These are phyloP conservation scores for Thecophora atra DNA, from an alignment of 2,888 invertebrate species.

Conservation along the genomic window DNA sequence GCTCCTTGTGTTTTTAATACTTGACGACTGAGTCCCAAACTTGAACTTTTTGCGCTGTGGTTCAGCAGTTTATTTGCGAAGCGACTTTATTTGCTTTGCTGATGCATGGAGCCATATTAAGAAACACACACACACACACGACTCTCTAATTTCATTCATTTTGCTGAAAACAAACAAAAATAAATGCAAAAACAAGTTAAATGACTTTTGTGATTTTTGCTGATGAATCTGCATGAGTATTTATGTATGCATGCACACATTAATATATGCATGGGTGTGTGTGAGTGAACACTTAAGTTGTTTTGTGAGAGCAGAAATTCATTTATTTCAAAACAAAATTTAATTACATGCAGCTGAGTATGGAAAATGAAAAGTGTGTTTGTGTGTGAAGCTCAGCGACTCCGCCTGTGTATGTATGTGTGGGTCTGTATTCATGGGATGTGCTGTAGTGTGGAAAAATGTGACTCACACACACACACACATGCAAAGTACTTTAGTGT, in stretches of 20 bases:
- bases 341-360: conserved; percentile 25
- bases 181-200: conserved; percentile 22
- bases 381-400: not conserved
- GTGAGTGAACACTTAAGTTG: conserved; percentile 4
- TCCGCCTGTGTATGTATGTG: no score
- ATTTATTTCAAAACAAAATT: conserved; percentile 33
- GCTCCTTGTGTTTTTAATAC: no score
- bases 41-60: conserved; percentile 2
- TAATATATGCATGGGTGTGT: not conserved
- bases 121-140: not conserved
- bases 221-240: conserved; percentile 13
- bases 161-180: not conserved
- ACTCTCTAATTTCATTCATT: not conserved
- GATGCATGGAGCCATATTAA: not conserved
- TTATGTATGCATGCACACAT: not conserved
- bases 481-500: no score
- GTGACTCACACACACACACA: no score
- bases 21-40: not conserved
- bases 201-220: conserved; percentile 32
- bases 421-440: no score
- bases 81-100: conserved; percentile 20
- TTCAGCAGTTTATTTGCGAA: conserved; percentile 22
- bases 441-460: no score
- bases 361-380: conserved; percentile 24
- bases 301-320: conserved; percentile 6